These are phyloP conservation scores for Ailurus styani DNA, from an alignment of 2,113 vertebrate genomes.

Conservation along the genomic window DNA sequence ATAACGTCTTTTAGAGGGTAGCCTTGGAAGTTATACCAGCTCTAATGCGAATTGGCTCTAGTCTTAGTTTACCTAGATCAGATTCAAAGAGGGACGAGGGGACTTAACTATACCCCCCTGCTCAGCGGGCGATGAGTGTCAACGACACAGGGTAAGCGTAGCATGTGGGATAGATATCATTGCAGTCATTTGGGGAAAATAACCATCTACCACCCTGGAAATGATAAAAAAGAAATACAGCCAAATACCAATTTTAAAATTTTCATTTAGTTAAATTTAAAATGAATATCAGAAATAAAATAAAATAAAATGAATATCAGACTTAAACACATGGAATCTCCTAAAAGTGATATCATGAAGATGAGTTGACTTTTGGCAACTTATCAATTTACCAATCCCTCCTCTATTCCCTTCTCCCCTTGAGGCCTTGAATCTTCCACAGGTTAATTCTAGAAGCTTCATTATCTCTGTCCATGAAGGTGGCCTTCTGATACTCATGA, in stretches of 20 bases:
- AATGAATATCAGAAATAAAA: neutral
- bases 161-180: neutral
- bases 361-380: neutral
- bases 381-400: neutral
- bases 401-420: neutral
- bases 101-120: neutral
- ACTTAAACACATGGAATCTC: neutral
- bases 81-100: neutral
- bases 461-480: neutral
- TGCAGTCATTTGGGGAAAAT: neutral
- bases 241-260: neutral
- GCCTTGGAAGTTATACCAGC: neutral
- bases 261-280: neutral
- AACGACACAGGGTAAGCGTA: neutral
- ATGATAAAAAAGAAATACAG: neutral
- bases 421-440: neutral
- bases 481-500: neutral
- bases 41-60: neutral
- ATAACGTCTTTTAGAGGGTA: neutral
- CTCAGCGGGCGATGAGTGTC: neutral
- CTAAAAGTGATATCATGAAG: neutral
- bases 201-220: neutral
- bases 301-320: neutral
- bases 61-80: neutral
- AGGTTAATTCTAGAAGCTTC: neutral